Base-by-base conservation (phyloP, 2,797 vertebrate species). In the Enteromius anoplus region DNA sequence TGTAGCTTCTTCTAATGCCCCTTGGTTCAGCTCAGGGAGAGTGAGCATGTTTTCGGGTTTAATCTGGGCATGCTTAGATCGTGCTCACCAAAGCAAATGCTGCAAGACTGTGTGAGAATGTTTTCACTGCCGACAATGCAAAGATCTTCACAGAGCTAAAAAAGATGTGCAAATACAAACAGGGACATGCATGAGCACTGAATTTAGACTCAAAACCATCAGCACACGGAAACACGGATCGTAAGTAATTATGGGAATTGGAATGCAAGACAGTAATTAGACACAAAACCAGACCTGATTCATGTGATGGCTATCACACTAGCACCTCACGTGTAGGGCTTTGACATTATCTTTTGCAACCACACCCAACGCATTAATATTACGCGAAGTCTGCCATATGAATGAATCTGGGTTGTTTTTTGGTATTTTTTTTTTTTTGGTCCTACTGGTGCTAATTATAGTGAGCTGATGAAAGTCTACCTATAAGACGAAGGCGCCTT, bases 391-490 rank as follows among this genome's bases (percentile, higher is more conserved):
- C 84, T 91, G 88, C 87, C 88, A 82, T 84, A 90, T 83, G 89
- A 87, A 86, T 72, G 23, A 75, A 82, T 58, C 17, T 49, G 45
- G 49, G 19, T 40, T 40, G 26, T 51, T 49, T 21, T 9, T 42
- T 42, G 34, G 34, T 55, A 4, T 11, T 72, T 60, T 37, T 26
- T 10, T 64, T 40, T 70, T 77, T 55, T 29, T 21, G 75, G 75
- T 72, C 75, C 70, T 65, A 72, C 81, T 76, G 78, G 70, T 80
- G 83, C 87, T 89, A 89, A 90, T 86, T 91, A 91, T 86, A 87
- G 88, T 75, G 81, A 89, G 91, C 86, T 89, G 81, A 85, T 83
- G 80, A 91, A 91, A 91, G 80, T 58, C 77, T 88, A 89, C 91
- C 89, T 80, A 85, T 85, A 88, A 88, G 89, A 88, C 85, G 85